Conservation (phyloP, 1,140 invertebrate species). For the Ips nitidus region DNA sequence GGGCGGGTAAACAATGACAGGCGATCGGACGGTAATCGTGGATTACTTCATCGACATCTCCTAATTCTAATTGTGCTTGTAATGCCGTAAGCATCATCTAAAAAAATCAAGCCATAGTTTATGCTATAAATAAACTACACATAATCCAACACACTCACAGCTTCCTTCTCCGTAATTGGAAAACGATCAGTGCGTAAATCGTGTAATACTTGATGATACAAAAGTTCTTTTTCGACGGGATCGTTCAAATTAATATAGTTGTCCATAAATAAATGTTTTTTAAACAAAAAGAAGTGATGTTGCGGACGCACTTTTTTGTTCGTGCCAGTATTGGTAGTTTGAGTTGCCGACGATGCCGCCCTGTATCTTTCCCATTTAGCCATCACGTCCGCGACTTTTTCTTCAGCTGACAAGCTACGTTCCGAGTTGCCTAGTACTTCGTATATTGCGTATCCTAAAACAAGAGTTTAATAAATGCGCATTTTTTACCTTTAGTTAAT, state of each 20-base stretch:
- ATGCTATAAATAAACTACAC: conserved; percentile 28
- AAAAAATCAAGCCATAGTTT: conserved; percentile 40
- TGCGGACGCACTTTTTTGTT: conserved; percentile 54
- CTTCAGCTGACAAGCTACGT: conserved; percentile 77
- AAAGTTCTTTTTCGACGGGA: conserved; percentile 90
- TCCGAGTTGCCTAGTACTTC: conserved; percentile 73
- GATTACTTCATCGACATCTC: conserved; percentile 71
- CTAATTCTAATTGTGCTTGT: conserved; percentile 89
- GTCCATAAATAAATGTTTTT: conserved; percentile 92
- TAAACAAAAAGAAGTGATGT: conserved; percentile 75
- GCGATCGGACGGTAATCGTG: conserved; percentile 77
- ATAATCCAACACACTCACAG: conserved; percentile 63
- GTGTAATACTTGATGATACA: conserved; percentile 95
- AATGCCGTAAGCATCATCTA: conserved; percentile 92
- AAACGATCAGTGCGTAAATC: conserved; percentile 86
- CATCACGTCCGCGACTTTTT: conserved; percentile 92
- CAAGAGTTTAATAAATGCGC: conserved; percentile 15
- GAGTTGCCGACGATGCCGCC: conserved; percentile 58
- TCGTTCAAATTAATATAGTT: conserved; percentile 81
- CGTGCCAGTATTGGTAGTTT: conserved; percentile 46
- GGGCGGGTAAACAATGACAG: conserved; percentile 78
- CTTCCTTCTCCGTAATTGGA: conserved; percentile 89
- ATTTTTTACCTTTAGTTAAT: too few relatives aligned
- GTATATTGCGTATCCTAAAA: conserved; percentile 59
- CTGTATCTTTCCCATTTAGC: conserved; percentile 92